Evolutionary conservation across 2,797 vertebrate species (phyloP).

Genomic region (Brachyalestes nurse): DNA sequence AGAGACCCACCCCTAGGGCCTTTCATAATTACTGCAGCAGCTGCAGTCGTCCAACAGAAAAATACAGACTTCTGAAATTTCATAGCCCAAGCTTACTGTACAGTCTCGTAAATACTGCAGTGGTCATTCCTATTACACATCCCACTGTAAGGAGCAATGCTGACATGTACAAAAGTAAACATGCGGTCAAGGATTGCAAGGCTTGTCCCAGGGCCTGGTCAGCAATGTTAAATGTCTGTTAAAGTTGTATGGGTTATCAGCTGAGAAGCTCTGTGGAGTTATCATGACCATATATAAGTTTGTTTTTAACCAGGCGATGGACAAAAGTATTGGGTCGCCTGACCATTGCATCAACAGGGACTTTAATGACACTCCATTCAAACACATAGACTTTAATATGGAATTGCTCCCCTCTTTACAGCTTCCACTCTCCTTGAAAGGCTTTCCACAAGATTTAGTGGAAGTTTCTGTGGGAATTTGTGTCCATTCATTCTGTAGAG

Average conservation of each 20-base stretch:
- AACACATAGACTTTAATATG: too few species aligned
- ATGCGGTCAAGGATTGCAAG: not conserved
- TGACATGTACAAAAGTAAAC: not conserved
- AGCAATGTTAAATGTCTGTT: not conserved
- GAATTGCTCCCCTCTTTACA: too few species aligned
- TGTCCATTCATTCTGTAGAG: too few species aligned
- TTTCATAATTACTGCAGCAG: constrained; percentile 20
- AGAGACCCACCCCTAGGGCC: constrained; percentile 15
- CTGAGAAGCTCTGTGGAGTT: not conserved
- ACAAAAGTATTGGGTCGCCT: not conserved
- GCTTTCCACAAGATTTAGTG: too few species aligned
- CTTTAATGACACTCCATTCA: too few species aligned
- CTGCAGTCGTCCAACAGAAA: constrained; percentile 4
- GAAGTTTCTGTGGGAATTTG: too few species aligned
- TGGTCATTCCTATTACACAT: not conserved
- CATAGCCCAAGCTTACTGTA: constrained; percentile 1
- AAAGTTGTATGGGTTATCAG: not conserved
- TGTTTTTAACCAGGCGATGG: not conserved
- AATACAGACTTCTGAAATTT: not conserved
- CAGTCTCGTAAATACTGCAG: not conserved
- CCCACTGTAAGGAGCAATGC: not conserved
- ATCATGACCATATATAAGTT: not conserved
- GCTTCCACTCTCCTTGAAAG: too few species aligned
- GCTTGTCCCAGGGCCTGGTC: too few species aligned
- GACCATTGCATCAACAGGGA: too few species aligned